Evolutionary conservation across 2,888 invertebrate genomes (phyloP), one percentile per base, ranked within the genome.

Genomic region (Mylabris sibirica): DNA sequence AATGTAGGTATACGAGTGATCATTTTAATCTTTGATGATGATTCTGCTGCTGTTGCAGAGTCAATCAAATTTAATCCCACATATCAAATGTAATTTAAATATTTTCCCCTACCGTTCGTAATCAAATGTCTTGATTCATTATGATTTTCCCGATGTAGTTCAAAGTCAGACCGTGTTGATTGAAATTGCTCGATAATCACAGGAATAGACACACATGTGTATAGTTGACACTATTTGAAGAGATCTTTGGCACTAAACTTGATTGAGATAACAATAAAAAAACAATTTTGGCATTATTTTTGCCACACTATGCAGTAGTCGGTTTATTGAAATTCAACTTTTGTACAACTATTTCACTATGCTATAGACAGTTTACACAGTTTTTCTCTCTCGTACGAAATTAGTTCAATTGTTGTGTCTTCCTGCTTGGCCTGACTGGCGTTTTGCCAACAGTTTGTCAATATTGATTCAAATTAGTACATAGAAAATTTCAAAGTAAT

Each of bases 331-430:
- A 53, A 22, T 24, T 20, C 24, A 53, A 14, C 3, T 53, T 53
- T 53, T 24, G 53, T 12, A 24, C 12, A 24, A 22, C 22, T 12
- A 53, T 53, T 53, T 24, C 12, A 53, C 8, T 53, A 24, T 49
- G 20, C 49, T 49, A 1, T 20, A 8, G 49, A 49, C 49, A 49
- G 22, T 53, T 24, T 20, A 24, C 24, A 24, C 14, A 53, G 24
- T 53, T 22, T 14, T 22, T 9, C 22, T 53, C 11, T 8, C n/a
- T n/a, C n/a, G n/a, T n/a, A n/a, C n/a, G n/a, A 20, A 53, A 53
- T 53, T 53, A 24, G 53, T 24, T 24, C 22, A 53, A 53, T 24
- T 53, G 53, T 53, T 53, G 53, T 53, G 11, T 24, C 53, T 53
- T 24, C 53, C 3, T 12, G 22, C 24, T 53, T 22, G 53, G 4